Evolutionary conservation across 2,888 invertebrate species (phyloP).

Genomic region (Patella pellucida): DNA sequence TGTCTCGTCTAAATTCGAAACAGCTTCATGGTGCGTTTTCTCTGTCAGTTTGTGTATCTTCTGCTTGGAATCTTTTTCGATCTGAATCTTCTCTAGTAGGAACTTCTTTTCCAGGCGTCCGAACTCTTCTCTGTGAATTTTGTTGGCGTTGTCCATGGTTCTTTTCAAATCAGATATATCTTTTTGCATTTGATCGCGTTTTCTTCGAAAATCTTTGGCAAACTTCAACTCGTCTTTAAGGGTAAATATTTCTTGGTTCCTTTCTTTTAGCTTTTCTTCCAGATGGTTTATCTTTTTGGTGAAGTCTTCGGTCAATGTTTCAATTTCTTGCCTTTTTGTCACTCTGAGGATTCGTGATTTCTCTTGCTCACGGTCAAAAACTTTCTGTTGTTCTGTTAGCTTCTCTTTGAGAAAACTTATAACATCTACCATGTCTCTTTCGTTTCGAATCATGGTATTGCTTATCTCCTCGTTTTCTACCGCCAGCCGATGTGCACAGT

Average conservation of each 20-base stretch:
- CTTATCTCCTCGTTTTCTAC: not conserved
- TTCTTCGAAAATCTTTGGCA: not conserved
- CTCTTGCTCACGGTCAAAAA: not conserved
- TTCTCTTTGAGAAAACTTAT: not conserved
- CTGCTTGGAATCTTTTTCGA: not conserved
- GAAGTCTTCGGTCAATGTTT: not conserved
- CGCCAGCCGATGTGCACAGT: not conserved
- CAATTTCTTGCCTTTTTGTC: not conserved
- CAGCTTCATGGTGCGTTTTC: not conserved
- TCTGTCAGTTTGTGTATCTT: not conserved
- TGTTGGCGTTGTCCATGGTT: not conserved
- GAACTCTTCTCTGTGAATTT: not conserved
- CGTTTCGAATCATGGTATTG: not conserved
- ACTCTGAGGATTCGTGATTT: not conserved
- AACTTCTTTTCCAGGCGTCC: not conserved
- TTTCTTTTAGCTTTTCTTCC: not conserved
- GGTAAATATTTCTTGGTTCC: not conserved
- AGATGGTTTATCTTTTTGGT: not conserved
- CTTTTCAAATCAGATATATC: not conserved
- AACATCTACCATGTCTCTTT: not conserved
- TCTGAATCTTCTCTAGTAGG: not conserved
- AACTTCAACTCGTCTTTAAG: not conserved
- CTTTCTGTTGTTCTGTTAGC: not conserved
- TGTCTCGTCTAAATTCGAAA: not conserved
- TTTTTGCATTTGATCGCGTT: not conserved